These are phyloP conservation scores for Metaphire vulgaris DNA, from an alignment of 1,140 invertebrate species.

Conservation along the genomic window DNA sequence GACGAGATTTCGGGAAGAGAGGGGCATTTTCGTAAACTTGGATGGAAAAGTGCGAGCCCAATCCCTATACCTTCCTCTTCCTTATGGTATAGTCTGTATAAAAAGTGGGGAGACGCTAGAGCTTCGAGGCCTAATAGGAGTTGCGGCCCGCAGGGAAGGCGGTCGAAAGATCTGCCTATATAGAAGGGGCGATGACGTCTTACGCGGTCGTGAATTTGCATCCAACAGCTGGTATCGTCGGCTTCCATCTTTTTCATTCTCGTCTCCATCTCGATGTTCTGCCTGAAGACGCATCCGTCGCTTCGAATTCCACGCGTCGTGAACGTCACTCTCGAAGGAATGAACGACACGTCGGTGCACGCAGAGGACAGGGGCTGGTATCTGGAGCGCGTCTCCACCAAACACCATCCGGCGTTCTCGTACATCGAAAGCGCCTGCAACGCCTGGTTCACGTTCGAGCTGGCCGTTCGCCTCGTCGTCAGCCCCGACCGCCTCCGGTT, in stretches of 20 bases:
- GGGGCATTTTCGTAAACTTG: too few species aligned
- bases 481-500: constrained; percentile 61
- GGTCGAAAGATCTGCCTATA: too few species aligned
- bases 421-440: constrained; percentile 80
- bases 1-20: too few species aligned
- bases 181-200: too few species aligned
- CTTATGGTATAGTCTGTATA: too few species aligned
- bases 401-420: constrained; percentile 8
- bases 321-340: constrained; percentile 66
- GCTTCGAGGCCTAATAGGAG: too few species aligned
- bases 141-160: too few species aligned
- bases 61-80: too few species aligned
- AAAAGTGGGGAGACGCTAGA: too few species aligned
- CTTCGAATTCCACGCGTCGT: constrained; percentile 78
- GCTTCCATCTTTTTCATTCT: constrained; percentile 88
- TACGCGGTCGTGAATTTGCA: too few species aligned
- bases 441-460: constrained; percentile 91
- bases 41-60: too few species aligned
- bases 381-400: neutral
- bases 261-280: constrained; percentile 85
- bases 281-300: constrained; percentile 85
- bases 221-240: constrained; percentile 74
- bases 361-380: too few species aligned
- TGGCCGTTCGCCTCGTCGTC: constrained; percentile 76
- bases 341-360: neutral